phyloP scores from a whole-genome alignment of 2,113 vertebrate species.

The Callopanchax toddi region DNA sequence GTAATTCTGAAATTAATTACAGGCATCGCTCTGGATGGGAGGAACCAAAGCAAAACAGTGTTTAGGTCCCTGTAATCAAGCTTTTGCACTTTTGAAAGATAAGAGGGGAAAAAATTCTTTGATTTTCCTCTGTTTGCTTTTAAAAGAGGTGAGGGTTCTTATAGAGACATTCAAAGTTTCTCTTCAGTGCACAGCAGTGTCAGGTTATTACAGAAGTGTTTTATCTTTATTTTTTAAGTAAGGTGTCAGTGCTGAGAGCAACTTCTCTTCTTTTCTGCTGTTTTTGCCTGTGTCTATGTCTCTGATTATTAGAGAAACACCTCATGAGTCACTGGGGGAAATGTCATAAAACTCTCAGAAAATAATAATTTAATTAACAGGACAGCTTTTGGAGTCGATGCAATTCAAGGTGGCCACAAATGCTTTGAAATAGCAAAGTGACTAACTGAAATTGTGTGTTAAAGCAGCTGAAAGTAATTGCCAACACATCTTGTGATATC shows the following conservation, averaged over 20 bases:
- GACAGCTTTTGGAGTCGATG: no score
- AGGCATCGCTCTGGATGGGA: slow-evolving; percentile 62
- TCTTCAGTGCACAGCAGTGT: slow-evolving; percentile 12
- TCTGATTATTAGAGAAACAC: no score
- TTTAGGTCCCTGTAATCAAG: slow-evolving; percentile 77
- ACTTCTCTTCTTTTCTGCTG: not conserved
- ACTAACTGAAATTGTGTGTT: no score
- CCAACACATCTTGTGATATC: no score
- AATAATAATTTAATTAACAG: no score
- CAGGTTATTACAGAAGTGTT: not conserved
- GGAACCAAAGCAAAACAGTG: slow-evolving; percentile 57
- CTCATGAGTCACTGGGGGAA: no score
- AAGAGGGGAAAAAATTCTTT: slow-evolving; percentile 66
- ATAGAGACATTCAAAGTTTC: slow-evolving; percentile 58
- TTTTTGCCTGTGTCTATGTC: no score
- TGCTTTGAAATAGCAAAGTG: no score
- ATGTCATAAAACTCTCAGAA: no score
- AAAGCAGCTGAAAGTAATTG: no score
- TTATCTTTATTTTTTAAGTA: not conserved
- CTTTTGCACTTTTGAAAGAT: slow-evolving; percentile 65
- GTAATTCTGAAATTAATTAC: slow-evolving; percentile 74
- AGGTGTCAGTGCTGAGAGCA: not conserved
- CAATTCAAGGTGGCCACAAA: no score
- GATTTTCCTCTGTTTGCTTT: slow-evolving; percentile 66
- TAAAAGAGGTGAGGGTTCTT: slow-evolving; percentile 54